Conservation (phyloP, 1,140 invertebrate species). For the Leptinotarsa defecta region DNA sequence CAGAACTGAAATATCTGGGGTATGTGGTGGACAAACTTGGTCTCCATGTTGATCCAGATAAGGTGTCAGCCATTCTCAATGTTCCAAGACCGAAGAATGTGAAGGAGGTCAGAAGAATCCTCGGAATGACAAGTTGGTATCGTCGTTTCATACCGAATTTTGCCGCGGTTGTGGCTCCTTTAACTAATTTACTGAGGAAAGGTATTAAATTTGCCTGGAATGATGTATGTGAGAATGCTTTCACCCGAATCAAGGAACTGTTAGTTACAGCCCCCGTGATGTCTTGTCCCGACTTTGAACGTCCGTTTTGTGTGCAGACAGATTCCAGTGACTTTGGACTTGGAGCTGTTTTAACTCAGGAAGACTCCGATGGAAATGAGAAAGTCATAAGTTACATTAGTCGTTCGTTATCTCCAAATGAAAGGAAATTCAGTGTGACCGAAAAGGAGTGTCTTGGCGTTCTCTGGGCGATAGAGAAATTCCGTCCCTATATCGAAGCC, state of each 20-base stretch:
- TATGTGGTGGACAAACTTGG: constrained; percentile 15
- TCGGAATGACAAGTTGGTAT: constrained; percentile 17
- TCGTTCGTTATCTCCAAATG: constrained; percentile 36
- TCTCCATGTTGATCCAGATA: constrained; percentile 8
- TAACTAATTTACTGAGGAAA: constrained; percentile 46
- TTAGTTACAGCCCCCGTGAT: constrained; percentile 46
- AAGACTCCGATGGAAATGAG: constrained; percentile 40
- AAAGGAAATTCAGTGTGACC: constrained; percentile 57
- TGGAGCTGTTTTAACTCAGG: constrained; percentile 21
- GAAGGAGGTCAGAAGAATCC: neutral
- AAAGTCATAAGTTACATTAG: constrained; percentile 34
- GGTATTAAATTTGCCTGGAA: constrained; percentile 27
- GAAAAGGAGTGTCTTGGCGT: constrained; percentile 59
- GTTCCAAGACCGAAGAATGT: neutral
- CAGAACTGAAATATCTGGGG: neutral
- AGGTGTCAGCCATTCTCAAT: neutral
- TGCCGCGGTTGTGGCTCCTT: neutral
- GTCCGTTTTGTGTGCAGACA: constrained; percentile 40
- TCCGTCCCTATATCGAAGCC: constrained; percentile 55
- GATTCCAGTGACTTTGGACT: constrained; percentile 35
- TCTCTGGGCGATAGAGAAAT: constrained; percentile 56
- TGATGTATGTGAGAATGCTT: constrained; percentile 19
- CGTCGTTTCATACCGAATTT: constrained; percentile 17
- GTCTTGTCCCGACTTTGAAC: constrained; percentile 45
- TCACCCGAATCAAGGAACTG: neutral